Base-by-base conservation (phyloP, 2,113 vertebrate genomes). In the Pelodiscus sinensis region DNA sequence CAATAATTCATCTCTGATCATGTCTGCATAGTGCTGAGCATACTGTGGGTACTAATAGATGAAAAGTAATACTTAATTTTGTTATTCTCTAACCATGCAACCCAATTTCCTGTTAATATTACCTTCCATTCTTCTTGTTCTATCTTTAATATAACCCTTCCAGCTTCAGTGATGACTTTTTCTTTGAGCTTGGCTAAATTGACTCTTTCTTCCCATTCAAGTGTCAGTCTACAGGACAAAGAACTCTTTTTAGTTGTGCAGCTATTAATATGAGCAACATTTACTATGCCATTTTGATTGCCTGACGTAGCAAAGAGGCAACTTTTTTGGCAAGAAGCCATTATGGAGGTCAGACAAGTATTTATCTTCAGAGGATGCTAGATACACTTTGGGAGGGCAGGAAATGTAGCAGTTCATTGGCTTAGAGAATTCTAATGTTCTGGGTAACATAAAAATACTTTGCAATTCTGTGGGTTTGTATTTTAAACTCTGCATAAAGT, bases 51-150 rank as follows among this genome's bases (percentile, higher is more conserved):
- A 75, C n/a, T 31, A 77, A 84, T 9, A 44, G 57, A 90, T 65
- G 52, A 86, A 90, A 89, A 94, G 81, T 6, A 93, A 71, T 68
- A n/a, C 19, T 79, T 14, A 44, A 31, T 83, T 90, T 58, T 85
- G 79, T 92, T 84, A 88, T 62, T 52, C 31, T 81, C 35, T 55
- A 51, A 81, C 73, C 75, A 90, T 81, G 84, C 85, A 88, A 73
- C 38, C 15, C 65, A 81, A 50, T 10, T 62, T 85, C 51, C 84
- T 90, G 4, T 54, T 50, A 87, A 81, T 56, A 12, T 71, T 97
- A 99, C 99, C 99, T 99, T 99, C 99, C 99, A 99, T 87, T 99
- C 99, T 95, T 99, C 99, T 29, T 99, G 98, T 87, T 99, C 98
- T 86, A 99, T 99, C 82, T 97, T 98, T 73, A 99, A 96, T 87